Conservation (phyloP, 2,888 invertebrate genomes). For the Tribolium freemani region DNA sequence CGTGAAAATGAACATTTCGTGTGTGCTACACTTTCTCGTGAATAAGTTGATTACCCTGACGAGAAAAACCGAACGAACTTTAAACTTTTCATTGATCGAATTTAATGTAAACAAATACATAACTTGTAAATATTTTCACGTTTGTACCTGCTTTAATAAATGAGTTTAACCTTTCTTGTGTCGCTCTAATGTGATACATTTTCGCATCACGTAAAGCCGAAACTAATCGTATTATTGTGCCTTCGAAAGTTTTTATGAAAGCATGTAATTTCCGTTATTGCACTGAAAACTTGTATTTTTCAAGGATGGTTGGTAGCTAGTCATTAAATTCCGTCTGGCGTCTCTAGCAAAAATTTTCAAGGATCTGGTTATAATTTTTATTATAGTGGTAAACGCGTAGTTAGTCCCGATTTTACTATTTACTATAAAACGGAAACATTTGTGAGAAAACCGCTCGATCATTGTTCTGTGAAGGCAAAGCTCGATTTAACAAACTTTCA, state of each 20-base stretch:
- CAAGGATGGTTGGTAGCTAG: constrained; percentile 8
- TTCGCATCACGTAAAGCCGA: too few relatives aligned
- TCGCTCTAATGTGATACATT: too few relatives aligned
- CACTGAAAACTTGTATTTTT: constrained; percentile 1
- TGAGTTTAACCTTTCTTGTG: too few relatives aligned
- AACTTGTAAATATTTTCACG: neutral
- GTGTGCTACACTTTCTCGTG: neutral
- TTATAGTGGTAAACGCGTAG: neutral
- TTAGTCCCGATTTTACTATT: neutral
- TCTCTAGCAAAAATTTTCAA: constrained; percentile 13
- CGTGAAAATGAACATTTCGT: neutral
- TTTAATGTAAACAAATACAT: neutral
- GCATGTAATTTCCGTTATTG: constrained; percentile 11
- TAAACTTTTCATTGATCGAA: constrained; percentile 6
- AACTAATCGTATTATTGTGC: neutral
- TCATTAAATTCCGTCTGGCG: neutral
- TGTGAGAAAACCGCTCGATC: constrained; percentile 12
- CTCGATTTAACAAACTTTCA: neutral
- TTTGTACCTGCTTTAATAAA: neutral
- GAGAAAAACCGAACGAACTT: neutral
- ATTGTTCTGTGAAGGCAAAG: constrained; percentile 17
- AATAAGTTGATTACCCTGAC: constrained; percentile 9
- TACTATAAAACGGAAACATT: constrained; percentile 13
- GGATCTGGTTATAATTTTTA: constrained; percentile 5
- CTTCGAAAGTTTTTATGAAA: constrained; percentile 1